Conservation (phyloP, 2,888 invertebrate species). For the Autographa pulchrina region DNA sequence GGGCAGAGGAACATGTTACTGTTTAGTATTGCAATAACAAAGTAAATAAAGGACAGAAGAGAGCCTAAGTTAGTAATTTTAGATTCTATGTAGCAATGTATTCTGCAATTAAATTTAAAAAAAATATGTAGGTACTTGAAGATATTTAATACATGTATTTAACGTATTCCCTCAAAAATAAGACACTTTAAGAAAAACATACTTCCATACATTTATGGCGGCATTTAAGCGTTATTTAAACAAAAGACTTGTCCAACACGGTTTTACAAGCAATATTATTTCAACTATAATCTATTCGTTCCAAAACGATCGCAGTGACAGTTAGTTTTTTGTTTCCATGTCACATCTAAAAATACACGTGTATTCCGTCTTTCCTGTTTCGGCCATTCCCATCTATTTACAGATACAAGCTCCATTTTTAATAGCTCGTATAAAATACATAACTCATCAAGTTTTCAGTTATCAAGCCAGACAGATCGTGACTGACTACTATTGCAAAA, state of each 20-base stretch:
- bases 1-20: too few relatives aligned
- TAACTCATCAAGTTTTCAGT: background rate
- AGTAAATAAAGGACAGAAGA: too few relatives aligned
- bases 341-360: slow-evolving; percentile 5
- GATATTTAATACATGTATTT: too few relatives aligned
- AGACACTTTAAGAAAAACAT: too few relatives aligned
- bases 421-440: slow-evolving; percentile 6
- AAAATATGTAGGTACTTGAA: too few relatives aligned
- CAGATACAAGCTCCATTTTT: slow-evolving; percentile 3
- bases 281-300: slow-evolving; percentile 11
- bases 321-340: slow-evolving; percentile 5
- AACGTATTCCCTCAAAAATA: too few relatives aligned
- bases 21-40: too few relatives aligned
- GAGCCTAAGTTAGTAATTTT: too few relatives aligned
- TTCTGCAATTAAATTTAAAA: too few relatives aligned
- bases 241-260: background rate
- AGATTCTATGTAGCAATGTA: too few relatives aligned
- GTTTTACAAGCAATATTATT: background rate
- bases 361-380: slow-evolving; percentile 5
- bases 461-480: background rate
- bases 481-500: background rate
- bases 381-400: background rate
- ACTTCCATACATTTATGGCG: too few relatives aligned
- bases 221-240: background rate
- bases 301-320: slow-evolving; percentile 2